phyloP scores from a whole-genome alignment of 53 echinoderm and acorn worm genomes.

The Temnopleurus reevesii region DNA sequence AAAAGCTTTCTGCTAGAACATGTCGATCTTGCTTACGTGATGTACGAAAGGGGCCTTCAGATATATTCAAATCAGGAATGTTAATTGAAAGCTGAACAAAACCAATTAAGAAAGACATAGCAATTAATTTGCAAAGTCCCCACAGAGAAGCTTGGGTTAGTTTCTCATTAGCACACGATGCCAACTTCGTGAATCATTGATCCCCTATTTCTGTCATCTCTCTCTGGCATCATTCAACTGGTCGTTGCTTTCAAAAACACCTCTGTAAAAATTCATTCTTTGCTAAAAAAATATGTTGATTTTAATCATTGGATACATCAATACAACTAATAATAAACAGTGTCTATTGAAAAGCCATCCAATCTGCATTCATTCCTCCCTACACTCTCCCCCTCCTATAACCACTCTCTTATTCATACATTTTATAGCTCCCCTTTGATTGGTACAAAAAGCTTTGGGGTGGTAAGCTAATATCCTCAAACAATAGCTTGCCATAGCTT shows the following conservation, averaged over 20 bases:
- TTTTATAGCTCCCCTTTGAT: too few relatives aligned
- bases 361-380: not conserved
- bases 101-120: not conserved
- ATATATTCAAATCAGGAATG: slow-evolving; percentile 10
- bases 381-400: not conserved
- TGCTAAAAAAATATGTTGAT: too few relatives aligned
- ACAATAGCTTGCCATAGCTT: too few relatives aligned
- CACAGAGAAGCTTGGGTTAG: slow-evolving; percentile 32
- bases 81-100: slow-evolving; percentile 38
- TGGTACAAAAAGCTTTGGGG: too few relatives aligned
- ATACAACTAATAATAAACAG: too few relatives aligned
- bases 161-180: slow-evolving; percentile 24
- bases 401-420: not conserved
- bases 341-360: too few relatives aligned
- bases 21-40: not conserved
- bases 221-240: not conserved
- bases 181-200: not conserved
- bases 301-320: too few relatives aligned
- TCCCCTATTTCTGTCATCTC: slow-evolving; percentile 18
- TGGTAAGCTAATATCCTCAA: too few relatives aligned
- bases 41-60: not conserved
- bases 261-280: too few relatives aligned
- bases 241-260: not conserved
- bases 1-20: too few relatives aligned
- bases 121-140: slow-evolving; percentile 34